Evolutionary conservation across 2,113 vertebrate species (phyloP).

Genomic region (Saimiri boliviensis): DNA sequence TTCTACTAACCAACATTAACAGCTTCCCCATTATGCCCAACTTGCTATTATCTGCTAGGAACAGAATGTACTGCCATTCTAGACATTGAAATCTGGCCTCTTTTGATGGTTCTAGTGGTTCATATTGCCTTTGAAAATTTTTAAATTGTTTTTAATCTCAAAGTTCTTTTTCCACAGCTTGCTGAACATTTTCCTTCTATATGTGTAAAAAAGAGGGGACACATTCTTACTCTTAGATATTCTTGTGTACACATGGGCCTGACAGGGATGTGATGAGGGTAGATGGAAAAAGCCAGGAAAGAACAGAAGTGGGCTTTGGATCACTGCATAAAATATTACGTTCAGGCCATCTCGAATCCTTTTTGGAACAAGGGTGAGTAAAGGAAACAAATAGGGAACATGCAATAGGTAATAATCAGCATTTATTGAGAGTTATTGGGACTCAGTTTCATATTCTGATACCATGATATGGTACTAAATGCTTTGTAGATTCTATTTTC

Average conservation of each 20-base stretch:
- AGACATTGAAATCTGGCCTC: not conserved
- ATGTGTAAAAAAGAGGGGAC: not conserved
- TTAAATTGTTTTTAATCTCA: slow-evolving; percentile 7
- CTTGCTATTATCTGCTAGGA: slow-evolving; percentile 47
- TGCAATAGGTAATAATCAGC: not conserved
- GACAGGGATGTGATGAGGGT: not conserved
- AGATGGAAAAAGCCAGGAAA: not conserved
- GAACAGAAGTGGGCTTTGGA: not conserved
- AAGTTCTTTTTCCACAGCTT: not conserved
- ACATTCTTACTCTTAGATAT: not conserved
- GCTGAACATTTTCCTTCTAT: not conserved
- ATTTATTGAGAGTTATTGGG: not conserved
- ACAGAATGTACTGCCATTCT: slow-evolving; percentile 41
- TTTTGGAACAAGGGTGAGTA: not conserved
- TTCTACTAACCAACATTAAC: slow-evolving; percentile 39
- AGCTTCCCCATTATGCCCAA: slow-evolving; percentile 21
- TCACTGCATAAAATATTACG: not conserved
- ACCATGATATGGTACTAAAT: not conserved
- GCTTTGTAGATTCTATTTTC: slow-evolving; percentile 13
- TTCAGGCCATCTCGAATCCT: not conserved
- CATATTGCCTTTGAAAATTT: not conserved
- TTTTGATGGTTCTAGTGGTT: not conserved
- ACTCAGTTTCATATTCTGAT: slow-evolving; percentile 2
- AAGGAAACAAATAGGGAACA: not conserved
- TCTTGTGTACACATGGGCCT: not conserved